Base-by-base conservation (phyloP, 2,888 invertebrate species). In the Hyalella azteca region DNA sequence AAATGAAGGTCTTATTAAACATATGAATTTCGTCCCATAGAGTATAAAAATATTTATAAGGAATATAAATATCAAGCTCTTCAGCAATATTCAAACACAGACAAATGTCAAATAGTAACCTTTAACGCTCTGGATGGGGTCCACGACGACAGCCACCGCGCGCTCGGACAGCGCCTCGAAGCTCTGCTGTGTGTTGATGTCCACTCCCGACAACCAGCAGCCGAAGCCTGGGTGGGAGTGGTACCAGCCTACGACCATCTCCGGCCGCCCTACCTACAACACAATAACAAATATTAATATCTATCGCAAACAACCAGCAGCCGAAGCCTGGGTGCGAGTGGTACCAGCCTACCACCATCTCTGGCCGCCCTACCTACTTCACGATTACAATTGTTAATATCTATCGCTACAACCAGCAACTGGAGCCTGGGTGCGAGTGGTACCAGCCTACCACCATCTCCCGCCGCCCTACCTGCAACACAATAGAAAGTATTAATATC, bases 151-250 rank as follows among this genome's bases (percentile, higher is more conserved):
- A 83, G 99, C 99, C 0, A 99, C 99, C 39, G 99, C 98, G 87
- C 99, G 90, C 88, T 99, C 98, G 40, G 97, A 97, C 7, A 99
- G 90, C 0, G 98, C 98, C 89, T 99, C 99, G 89, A 99, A 99
- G 80, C 97, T 98, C 89, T 99, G 98, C 88, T 99, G 99, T 3
- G 99, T 99, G 88, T 99, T 99, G 86, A 99, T 98, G 88, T 99
- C 99, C 15, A 99, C 99, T 60, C 96, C 85, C 15, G 99, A 99
- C 83, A 99, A 90, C 99, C 99, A 99, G 88, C 99, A 99, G 59
- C 99, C 99, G 89, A 99, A 99, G 48, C 99, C 99, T 86, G 99
- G 99, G 92, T 99, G 99, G 78, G 98, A 98, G 88, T 99, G 99
- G 88, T 99, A 98, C 92, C 92, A 92, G 85, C 97, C 99, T 79